phyloP scores from a whole-genome alignment of 23 tunicate genomes.

The Phallusia fumigata region DNA sequence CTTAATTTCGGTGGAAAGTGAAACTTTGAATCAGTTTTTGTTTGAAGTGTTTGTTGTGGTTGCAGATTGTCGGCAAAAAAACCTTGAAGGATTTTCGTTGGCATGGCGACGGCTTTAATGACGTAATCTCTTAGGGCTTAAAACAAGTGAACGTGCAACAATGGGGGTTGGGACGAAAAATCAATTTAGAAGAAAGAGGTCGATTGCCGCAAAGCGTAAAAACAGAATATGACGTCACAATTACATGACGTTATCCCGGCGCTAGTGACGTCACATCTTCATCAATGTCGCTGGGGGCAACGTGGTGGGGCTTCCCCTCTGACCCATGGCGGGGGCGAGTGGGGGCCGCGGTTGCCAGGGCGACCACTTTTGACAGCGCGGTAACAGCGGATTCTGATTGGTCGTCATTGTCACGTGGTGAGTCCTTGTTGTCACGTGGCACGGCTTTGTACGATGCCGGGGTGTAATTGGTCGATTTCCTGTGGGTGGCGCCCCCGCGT shows the following conservation, averaged over 20 bases:
- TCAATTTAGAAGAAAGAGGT: neutral
- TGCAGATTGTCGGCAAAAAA: too few species aligned
- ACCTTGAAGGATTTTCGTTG: neutral
- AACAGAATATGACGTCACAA: neutral
- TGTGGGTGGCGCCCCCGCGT: conserved; percentile 3
- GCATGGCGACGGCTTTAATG: neutral
- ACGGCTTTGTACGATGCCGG: neutral
- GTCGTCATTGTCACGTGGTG: conserved; percentile 2
- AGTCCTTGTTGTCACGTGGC: conserved; percentile 8
- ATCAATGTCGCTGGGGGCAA: neutral
- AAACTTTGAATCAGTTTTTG: too few species aligned
- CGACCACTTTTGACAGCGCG: conserved; percentile 63
- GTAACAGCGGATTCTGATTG: conserved; percentile 1
- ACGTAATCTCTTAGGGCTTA: neutral
- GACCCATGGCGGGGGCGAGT: conserved; percentile 34
- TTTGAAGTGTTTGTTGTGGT: too few species aligned
- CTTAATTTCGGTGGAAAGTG: too few species aligned
- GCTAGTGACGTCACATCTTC: neutral
- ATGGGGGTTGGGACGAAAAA: neutral
- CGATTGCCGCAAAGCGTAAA: neutral
- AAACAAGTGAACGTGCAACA: neutral
- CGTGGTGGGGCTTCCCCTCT: neutral
- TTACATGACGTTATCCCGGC: neutral
- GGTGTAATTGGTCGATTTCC: conserved; percentile 18
- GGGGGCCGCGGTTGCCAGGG: conserved; percentile 63